Evolutionary conservation across 2,113 vertebrate genomes (phyloP).

Genomic region (Prochilodus magdalenae): DNA sequence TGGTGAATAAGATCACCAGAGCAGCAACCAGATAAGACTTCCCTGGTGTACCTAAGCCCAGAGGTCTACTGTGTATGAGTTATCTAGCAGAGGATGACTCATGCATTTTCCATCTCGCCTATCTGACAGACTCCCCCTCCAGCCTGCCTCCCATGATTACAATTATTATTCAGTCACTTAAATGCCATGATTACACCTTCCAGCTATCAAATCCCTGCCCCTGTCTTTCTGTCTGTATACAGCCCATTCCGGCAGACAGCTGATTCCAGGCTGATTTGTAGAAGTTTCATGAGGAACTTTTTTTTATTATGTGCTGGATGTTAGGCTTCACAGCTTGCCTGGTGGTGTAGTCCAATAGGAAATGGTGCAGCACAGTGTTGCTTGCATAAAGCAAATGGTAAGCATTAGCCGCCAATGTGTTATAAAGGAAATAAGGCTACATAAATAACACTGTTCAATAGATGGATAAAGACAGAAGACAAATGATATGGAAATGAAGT

Average conservation of each 20-base stretch:
- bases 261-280: neutral
- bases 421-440: too few species aligned
- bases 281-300: neutral
- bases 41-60: neutral
- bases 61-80: neutral
- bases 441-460: too few species aligned
- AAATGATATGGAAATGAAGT: too few species aligned
- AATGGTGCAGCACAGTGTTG: too few species aligned
- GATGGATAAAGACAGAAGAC: too few species aligned
- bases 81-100: neutral
- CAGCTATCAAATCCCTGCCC: slow-evolving; percentile 2
- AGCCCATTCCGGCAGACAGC: neutral
- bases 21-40: neutral
- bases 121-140: neutral
- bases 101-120: neutral
- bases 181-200: slow-evolving; percentile 30
- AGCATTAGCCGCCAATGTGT: too few species aligned
- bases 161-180: slow-evolving; percentile 31
- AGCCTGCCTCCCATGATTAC: neutral
- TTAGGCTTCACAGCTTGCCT: too few species aligned
- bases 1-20: neutral
- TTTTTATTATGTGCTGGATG: neutral
- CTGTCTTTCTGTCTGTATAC: slow-evolving; percentile 28
- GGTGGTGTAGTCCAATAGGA: too few species aligned
- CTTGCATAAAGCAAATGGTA: too few species aligned